phyloP scores from a whole-genome alignment of 2,113 vertebrate species.

The Barbus barbus region DNA sequence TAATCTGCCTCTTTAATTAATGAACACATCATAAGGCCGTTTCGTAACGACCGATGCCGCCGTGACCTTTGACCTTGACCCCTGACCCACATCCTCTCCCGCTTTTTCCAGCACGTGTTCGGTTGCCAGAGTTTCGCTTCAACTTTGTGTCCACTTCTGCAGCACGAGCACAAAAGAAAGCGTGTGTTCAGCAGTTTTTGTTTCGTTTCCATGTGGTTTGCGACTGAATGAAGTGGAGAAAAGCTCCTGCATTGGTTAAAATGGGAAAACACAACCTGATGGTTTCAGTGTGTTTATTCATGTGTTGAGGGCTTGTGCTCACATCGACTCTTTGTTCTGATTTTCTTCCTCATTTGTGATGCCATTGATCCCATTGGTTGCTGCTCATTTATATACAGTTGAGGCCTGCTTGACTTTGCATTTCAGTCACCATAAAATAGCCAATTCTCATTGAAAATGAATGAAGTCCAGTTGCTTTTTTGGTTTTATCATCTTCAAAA shows the following conservation, averaged over 20 bases:
- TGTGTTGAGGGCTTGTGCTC: neutral
- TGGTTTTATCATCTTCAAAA: neutral
- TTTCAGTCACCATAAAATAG: neutral
- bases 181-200: constrained; percentile 7
- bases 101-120: neutral
- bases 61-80: constrained; percentile 42
- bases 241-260: neutral
- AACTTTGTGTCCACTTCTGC: constrained; percentile 19
- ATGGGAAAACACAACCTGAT: neutral
- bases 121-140: neutral
- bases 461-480: neutral
- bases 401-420: neutral
- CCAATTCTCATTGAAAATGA: neutral
- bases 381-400: neutral
- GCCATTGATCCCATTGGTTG: neutral
- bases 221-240: neutral
- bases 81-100: constrained; percentile 1
- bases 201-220: no score
- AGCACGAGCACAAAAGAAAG: constrained; percentile 5
- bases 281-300: no score
- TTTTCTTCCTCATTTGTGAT: neutral
- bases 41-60: neutral
- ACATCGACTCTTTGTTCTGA: neutral
- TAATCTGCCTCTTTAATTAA: constrained; percentile 17
- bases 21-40: no score